These are phyloP conservation scores for Tokudaia tokunoshimensis DNA, from an alignment of 2,797 vertebrate species.

Conservation along the genomic window DNA sequence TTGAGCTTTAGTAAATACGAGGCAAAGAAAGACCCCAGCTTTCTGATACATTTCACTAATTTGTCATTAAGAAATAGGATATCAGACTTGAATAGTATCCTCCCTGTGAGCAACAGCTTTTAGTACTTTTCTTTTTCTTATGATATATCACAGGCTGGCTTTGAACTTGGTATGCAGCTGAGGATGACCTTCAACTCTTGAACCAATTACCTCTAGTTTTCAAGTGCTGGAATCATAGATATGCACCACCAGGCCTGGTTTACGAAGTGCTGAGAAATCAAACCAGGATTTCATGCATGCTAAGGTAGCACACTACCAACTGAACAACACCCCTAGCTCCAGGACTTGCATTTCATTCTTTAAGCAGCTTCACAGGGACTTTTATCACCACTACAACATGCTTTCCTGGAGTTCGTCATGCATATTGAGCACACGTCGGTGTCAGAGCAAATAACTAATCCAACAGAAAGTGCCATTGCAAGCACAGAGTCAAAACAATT, in stretches of 20 bases:
- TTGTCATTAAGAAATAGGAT: slow-evolving; percentile 45
- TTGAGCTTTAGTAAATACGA: slow-evolving; percentile 35
- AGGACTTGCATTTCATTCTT: slow-evolving; percentile 8
- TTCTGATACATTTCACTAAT: slow-evolving; percentile 36
- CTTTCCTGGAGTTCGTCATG: neutral
- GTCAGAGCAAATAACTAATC: neutral
- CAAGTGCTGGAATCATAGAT: neutral
- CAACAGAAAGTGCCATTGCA: slow-evolving; percentile 2
- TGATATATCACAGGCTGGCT: neutral
- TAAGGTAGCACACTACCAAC: neutral
- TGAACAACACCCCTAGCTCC: neutral
- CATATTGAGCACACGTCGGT: neutral
- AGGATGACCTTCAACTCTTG: neutral
- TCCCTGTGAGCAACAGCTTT: slow-evolving; percentile 19
- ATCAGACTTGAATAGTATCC: slow-evolving; percentile 30
- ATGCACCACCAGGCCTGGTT: neutral
- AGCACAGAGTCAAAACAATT: neutral
- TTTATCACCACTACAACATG: slow-evolving; percentile 32
- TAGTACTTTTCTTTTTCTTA: slow-evolving; percentile 2
- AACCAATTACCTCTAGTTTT: too few species aligned
- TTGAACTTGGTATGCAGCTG: neutral
- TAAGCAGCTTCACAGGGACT: neutral
- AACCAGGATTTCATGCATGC: too few species aligned
- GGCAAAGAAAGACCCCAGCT: neutral
- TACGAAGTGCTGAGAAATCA: neutral